Evolutionary conservation across 1,140 invertebrate genomes (phyloP).

Genomic region (Calliphora vicina): DNA sequence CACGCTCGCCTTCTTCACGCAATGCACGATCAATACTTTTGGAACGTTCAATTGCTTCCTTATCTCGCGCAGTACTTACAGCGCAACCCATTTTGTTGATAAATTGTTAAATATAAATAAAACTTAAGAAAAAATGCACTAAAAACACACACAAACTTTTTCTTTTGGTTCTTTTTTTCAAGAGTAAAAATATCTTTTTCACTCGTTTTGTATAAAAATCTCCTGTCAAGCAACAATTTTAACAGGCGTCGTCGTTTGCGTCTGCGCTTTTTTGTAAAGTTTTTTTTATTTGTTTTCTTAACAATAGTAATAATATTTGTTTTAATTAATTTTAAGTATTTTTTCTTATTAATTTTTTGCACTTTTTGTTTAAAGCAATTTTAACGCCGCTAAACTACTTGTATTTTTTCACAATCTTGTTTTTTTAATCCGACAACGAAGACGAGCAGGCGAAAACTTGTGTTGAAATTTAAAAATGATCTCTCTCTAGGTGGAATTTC

Average conservation of each 20-base stretch:
- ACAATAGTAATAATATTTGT: neutral
- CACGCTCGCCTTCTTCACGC: slow-evolving; percentile 82
- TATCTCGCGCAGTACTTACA: slow-evolving; percentile 80
- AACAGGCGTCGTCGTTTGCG: slow-evolving; percentile 31
- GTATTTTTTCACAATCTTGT: neutral
- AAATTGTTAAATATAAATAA: neutral
- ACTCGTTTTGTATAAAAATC: neutral
- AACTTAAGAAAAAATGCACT: slow-evolving; percentile 12
- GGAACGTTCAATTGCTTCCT: slow-evolving; percentile 82
- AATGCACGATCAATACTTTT: slow-evolving; percentile 90
- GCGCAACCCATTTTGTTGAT: slow-evolving; percentile 75
- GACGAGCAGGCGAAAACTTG: slow-evolving; percentile 14
- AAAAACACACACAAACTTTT: neutral
- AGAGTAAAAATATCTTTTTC: neutral
- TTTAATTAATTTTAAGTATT: neutral
- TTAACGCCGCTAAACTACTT: slow-evolving; percentile 17
- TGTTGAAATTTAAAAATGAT: slow-evolving; percentile 2
- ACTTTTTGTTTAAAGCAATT: neutral
- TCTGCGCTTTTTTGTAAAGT: slow-evolving; percentile 22
- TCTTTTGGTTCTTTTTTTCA: neutral
- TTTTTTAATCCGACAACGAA: neutral
- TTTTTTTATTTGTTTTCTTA: neutral
- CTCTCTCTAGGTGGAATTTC: neutral
- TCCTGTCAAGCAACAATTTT: neutral
- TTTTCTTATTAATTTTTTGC: neutral